These are phyloP conservation scores for Encarsia formosa DNA, from an alignment of 2,888 invertebrate genomes.

Conservation along the genomic window DNA sequence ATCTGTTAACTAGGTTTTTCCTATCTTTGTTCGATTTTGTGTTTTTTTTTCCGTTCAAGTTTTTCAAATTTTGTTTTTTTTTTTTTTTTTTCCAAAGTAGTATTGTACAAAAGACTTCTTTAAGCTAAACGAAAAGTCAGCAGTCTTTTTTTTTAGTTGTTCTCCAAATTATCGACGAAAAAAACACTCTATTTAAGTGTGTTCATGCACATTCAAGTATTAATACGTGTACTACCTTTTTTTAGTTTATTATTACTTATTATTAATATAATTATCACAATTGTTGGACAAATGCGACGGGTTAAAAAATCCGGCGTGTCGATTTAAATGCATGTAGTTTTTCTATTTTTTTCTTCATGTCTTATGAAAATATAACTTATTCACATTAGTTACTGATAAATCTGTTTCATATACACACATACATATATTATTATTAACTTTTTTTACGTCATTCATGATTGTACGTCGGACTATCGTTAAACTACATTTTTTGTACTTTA, in stretches of 20 bases:
- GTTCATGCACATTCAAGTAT: slow-evolving; percentile 15
- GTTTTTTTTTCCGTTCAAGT: slow-evolving; percentile 25
- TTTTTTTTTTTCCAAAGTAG: too few relatives aligned
- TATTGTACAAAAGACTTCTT: too few relatives aligned
- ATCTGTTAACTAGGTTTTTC: slow-evolving; percentile 27
- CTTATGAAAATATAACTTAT: too few relatives aligned
- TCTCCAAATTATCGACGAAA: slow-evolving; percentile 4
- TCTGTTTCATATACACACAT: too few relatives aligned
- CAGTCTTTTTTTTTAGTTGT: slow-evolving; percentile 7
- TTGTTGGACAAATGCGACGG: too few relatives aligned
- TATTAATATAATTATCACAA: slow-evolving; percentile 31
- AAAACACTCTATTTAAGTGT: slow-evolving; percentile 5
- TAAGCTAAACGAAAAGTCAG: too few relatives aligned
- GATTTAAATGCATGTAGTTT: slow-evolving; percentile 27
- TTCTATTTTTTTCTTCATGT: slow-evolving; percentile 34
- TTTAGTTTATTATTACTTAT: slow-evolving; percentile 7
- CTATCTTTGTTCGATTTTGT: slow-evolving; percentile 24
- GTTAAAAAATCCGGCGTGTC: slow-evolving; percentile 3
- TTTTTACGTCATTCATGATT: slow-evolving; percentile 1
- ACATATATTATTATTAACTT: not conserved
- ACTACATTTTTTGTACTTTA: slow-evolving; percentile 7
- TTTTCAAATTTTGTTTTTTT: slow-evolving; percentile 21
- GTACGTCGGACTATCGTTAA: not conserved
- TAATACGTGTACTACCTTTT: slow-evolving; percentile 27
- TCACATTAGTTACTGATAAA: too few relatives aligned